Conservation (phyloP, 2,113 vertebrate species). For the Ancistrus triradiatus region DNA sequence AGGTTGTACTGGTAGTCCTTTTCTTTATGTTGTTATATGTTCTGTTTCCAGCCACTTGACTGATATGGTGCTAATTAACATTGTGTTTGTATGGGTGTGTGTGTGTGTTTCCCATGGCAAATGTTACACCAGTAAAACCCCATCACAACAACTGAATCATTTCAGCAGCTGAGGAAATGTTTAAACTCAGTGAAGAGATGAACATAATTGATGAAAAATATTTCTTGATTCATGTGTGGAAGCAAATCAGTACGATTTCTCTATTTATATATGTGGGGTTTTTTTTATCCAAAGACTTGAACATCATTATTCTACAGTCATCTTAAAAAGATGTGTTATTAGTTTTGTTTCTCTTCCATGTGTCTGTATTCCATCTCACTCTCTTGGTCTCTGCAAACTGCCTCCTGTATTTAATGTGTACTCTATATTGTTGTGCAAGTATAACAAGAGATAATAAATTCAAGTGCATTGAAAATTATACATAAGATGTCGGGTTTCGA, state of each 20-base stretch:
- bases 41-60: slow-evolving; percentile 46
- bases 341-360: slow-evolving; percentile 5
- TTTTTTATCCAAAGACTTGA: neutral
- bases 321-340: no score
- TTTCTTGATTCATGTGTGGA: no score
- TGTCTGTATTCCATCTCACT: slow-evolving; percentile 15
- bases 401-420: slow-evolving; percentile 54
- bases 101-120: neutral
- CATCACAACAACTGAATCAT: no score
- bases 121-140: slow-evolving; percentile 5
- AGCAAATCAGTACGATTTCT: no score
- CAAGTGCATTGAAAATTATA: slow-evolving; percentile 31
- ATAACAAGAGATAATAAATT: slow-evolving; percentile 63
- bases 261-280: no score
- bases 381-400: slow-evolving; percentile 50
- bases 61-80: slow-evolving; percentile 63
- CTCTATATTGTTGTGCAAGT: slow-evolving; percentile 57
- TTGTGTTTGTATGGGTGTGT: neutral
- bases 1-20: neutral
- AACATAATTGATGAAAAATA: neutral
- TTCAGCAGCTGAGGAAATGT: no score
- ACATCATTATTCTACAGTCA: no score
- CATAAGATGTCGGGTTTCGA: neutral
- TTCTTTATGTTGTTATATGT: slow-evolving; percentile 36
- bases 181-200: neutral